phyloP scores from a whole-genome alignment of 2,888 invertebrate genomes.

The Cataglyphis livida region DNA sequence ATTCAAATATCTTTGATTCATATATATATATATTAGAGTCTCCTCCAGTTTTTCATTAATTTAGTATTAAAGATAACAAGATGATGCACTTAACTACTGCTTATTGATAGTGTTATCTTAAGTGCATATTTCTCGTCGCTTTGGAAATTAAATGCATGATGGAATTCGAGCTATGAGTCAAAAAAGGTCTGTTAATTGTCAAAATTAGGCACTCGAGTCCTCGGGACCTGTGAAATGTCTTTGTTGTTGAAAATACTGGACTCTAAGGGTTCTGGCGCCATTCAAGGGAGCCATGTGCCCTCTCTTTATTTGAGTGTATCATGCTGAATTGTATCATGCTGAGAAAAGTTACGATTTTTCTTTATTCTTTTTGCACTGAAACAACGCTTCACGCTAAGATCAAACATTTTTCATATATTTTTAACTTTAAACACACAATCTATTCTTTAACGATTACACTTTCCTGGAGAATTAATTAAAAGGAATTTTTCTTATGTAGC shows the following conservation, averaged over 20 bases:
- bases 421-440: neutral
- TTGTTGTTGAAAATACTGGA: neutral
- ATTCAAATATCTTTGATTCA: no score
- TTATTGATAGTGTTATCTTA: conserved; percentile 10
- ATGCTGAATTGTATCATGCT: neutral
- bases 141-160: neutral
- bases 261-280: conserved; percentile 9
- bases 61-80: neutral
- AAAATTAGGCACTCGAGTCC: neutral
- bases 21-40: neutral
- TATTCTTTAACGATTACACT: neutral
- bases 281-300: conserved; percentile 11
- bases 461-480: neutral
- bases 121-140: neutral
- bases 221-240: conserved; percentile 24
- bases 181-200: conserved; percentile 38
- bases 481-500: neutral
- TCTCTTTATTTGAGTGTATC: neutral
- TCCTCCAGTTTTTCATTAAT: neutral
- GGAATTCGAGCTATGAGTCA: neutral
- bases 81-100: neutral
- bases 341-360: neutral
- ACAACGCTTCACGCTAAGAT: conserved; percentile 18
- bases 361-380: neutral
- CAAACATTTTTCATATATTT: neutral